Evolutionary conservation across 2,888 invertebrate genomes (phyloP), one percentile per base, ranked within the genome.

Genomic region (Plusia festucae): DNA sequence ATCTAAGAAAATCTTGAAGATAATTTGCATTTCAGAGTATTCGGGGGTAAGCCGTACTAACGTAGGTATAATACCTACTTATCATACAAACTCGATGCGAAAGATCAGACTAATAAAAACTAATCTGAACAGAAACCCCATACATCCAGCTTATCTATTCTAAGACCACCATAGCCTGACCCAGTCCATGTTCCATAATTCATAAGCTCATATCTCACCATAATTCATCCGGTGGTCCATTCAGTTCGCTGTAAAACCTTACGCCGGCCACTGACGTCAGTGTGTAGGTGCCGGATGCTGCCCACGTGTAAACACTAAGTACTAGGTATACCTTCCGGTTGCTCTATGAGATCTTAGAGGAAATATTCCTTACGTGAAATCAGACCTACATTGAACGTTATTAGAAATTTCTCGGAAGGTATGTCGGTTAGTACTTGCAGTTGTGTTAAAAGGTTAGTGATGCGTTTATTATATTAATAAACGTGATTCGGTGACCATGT

Each of bases 201-300:
- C 75, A 73, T 73, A 67, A 27, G 51, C 30, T 49, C 51, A n/a
- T 59, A 74, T 78, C 62, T 55, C 51, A 24, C 32, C 62, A 70
- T 65, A 63, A 79, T 61, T 79, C 72, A 76, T 67, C 55, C 56
- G 24, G 56, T 59, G 24, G 59, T 46, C 57, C 53, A 79, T 75
- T 75, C 76, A 49, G 77, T 58, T 61, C 62, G 54, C 64, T 65
- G 68, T 72, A 69, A 78, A 77, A 66, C 40, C 60, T 59, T 69
- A 56, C 60, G 15, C n/a, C 54, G 68, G 40, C 53, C 58, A 53
- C 53, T 77, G 73, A 73, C 74, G 74, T 70, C 74, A 70, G 64
- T 32, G 55, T 58, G 78, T 79, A 76, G 79, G 82, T 58, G 82
- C 72, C 79, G 79, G 79, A 75, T 72, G 59, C 66, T 18, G 27